Percentiles rank a stretch among this genome's conserved stretches.
These are phyloP conservation scores for Chaunax sp. DNA, from an alignment of 2,797 vertebrate species.

Conservation along the genomic window DNA sequence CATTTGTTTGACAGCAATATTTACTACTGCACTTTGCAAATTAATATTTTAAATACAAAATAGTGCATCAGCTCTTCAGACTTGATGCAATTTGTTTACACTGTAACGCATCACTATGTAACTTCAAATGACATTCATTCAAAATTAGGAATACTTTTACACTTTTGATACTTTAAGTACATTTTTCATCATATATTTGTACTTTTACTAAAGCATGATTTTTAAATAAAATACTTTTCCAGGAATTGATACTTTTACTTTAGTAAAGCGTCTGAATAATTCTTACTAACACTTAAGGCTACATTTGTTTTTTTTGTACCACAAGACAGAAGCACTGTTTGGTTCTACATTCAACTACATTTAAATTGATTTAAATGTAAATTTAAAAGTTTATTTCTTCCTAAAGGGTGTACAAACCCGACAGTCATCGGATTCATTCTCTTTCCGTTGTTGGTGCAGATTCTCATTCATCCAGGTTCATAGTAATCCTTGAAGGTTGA, in stretches of 20 bases:
- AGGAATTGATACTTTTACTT: background rate
- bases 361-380: background rate
- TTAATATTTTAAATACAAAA: background rate
- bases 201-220: constrained; percentile 1
- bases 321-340: background rate
- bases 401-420: background rate
- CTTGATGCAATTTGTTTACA: background rate
- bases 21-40: background rate
- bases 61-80: background rate
- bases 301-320: too few species aligned
- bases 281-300: too few species aligned
- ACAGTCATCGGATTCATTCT: background rate
- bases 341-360: background rate
- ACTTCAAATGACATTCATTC: background rate
- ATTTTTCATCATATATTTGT: constrained; percentile 1
- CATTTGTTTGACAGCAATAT: background rate
- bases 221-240: too few species aligned
- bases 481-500: too few species aligned
- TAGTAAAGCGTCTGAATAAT: too few species aligned
- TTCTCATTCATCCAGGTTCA: too few species aligned
- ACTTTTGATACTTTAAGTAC: background rate
- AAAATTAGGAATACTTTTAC: background rate
- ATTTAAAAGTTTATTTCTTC: background rate
- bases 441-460: background rate
- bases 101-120: background rate